Conservation (phyloP, 2,888 invertebrate genomes). For the Sepioteuthis lessoniana region DNA sequence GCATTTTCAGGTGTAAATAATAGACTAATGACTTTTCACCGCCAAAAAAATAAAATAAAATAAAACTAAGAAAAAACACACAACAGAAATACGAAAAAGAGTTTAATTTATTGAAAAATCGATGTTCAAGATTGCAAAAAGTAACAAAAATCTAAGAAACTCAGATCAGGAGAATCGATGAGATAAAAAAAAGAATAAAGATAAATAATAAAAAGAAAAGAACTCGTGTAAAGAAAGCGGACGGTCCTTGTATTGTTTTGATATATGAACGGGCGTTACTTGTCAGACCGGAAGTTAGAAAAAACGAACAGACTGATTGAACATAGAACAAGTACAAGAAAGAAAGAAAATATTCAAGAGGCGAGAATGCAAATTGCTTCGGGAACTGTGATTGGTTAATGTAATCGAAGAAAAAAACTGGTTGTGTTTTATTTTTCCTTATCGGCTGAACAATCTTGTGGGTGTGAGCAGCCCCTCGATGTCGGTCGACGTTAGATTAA, state of each 20-base stretch:
- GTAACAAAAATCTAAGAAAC: neutral
- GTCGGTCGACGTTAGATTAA: constrained; percentile 11
- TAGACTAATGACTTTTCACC: neutral
- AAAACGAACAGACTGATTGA: neutral
- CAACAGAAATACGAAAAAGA: neutral
- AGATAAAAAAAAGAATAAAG: too few relatives aligned
- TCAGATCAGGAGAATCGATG: neutral
- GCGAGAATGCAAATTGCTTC: neutral
- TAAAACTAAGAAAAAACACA: neutral
- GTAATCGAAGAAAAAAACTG: neutral
- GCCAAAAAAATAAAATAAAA: neutral
- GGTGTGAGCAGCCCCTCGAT: neutral
- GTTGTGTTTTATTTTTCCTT: neutral
- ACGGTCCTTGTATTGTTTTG: neutral
- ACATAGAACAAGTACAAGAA: neutral
- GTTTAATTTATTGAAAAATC: constrained; percentile 23
- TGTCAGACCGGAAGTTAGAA: neutral
- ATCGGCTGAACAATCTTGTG: neutral
- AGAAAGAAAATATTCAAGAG: neutral
- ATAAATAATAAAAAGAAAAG: neutral
- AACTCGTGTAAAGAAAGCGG: neutral
- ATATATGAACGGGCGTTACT: neutral
- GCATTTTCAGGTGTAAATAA: neutral
- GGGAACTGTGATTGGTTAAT: neutral
- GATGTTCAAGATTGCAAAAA: neutral